A percentile compares a stretch with the other conserved stretches of the same genome.
Conservation (phyloP, 1,140 invertebrate species). For the Mactra quadrangularis region DNA sequence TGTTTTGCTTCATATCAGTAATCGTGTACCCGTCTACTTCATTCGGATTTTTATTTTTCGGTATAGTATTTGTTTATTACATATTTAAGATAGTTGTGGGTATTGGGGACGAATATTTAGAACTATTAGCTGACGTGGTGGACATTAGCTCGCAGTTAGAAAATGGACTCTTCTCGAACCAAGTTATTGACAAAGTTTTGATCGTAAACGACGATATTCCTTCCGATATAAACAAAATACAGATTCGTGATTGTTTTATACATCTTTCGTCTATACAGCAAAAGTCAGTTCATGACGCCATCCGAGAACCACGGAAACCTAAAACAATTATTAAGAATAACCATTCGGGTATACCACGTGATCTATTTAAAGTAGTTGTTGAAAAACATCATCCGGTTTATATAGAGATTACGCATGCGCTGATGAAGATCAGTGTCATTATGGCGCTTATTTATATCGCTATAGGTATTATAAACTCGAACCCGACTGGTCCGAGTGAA, state of each 20-base stretch:
- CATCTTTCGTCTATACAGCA: not conserved
- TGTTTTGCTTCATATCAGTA: slow-evolving; percentile 18
- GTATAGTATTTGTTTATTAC: slow-evolving; percentile 27
- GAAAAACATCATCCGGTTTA: slow-evolving; percentile 17
- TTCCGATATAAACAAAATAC: slow-evolving; percentile 1
- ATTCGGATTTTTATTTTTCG: slow-evolving; percentile 42
- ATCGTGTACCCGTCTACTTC: slow-evolving; percentile 35
- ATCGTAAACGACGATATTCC: not conserved
- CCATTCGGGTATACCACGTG: slow-evolving; percentile 6
- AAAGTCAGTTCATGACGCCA: not conserved
- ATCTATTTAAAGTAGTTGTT: slow-evolving; percentile 10
- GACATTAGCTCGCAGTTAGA: slow-evolving; percentile 9
- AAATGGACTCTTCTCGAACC: too few species aligned
- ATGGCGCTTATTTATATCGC: slow-evolving; percentile 10
- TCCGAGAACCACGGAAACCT: not conserved
- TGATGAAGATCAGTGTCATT: slow-evolving; percentile 18
- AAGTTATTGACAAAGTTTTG: not conserved
- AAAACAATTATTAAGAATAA: not conserved
- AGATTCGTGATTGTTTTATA: not conserved
- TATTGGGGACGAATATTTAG: slow-evolving; percentile 21
- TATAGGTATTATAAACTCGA: not conserved
- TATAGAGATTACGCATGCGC: slow-evolving; percentile 7
- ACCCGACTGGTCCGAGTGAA: not conserved
- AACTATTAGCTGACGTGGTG: slow-evolving; percentile 13
- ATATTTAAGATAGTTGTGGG: slow-evolving; percentile 23